phyloP scores from a whole-genome alignment of 2,888 invertebrate species.

The Electrophaes corylata region DNA sequence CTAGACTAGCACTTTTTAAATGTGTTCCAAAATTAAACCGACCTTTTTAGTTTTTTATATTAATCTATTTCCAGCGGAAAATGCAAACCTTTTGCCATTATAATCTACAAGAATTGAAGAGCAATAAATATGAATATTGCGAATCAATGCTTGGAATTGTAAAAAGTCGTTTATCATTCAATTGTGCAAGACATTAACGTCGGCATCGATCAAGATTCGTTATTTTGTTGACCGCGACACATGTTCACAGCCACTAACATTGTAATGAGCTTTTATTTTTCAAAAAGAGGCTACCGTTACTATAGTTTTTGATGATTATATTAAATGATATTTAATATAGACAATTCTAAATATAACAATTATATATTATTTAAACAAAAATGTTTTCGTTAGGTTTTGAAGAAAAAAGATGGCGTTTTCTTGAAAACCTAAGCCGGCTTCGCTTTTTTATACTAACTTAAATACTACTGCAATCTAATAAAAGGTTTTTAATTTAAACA shows the following conservation, averaged over 20 bases:
- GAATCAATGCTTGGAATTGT: conserved; percentile 60
- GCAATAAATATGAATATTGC: conserved; percentile 58
- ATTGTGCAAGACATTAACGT: conserved; percentile 67
- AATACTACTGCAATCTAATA: too few relatives aligned
- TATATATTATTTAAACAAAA: too few relatives aligned
- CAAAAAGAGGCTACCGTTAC: neutral
- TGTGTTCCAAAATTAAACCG: neutral
- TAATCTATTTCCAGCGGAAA: neutral
- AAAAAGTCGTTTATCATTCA: conserved; percentile 73
- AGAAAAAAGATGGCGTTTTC: too few relatives aligned
- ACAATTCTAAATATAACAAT: too few relatives aligned
- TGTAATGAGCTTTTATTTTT: conserved; percentile 26
- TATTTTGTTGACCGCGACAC: conserved; percentile 47
- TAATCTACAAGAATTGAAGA: conserved; percentile 42
- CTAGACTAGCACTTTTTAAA: conserved; percentile 11
- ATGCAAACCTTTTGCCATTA: neutral
- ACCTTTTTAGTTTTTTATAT: neutral
- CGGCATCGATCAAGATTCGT: conserved; percentile 62
- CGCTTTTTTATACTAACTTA: too few relatives aligned
- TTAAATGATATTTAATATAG: too few relatives aligned
- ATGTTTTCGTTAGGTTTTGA: too few relatives aligned
- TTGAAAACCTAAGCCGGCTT: too few relatives aligned
- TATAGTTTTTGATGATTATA: too few relatives aligned
- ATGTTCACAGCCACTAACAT: conserved; percentile 48
- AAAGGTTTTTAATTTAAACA: too few relatives aligned